phyloP scores from a whole-genome alignment of 2,113 vertebrate genomes.

The Nycticorax nycticorax region DNA sequence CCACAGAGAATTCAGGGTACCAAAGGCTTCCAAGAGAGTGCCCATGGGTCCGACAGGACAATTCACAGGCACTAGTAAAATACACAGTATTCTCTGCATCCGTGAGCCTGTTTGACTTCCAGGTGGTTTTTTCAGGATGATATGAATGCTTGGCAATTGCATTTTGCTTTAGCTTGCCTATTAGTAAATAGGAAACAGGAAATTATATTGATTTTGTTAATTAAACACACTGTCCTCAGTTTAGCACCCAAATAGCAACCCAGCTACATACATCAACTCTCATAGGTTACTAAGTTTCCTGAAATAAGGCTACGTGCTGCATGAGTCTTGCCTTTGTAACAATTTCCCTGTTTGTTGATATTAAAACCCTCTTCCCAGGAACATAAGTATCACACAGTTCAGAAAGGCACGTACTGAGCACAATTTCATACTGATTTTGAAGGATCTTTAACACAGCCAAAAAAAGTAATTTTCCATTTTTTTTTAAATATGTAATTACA shows the following conservation, averaged over 20 bases:
- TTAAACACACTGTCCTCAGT: background rate
- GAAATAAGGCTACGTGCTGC: background rate
- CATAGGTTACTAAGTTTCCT: background rate
- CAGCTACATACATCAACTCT: background rate
- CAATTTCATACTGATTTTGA: background rate
- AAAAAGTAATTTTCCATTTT: background rate
- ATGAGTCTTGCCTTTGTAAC: background rate
- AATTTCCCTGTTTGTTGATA: conserved; percentile 9
- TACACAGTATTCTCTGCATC: background rate
- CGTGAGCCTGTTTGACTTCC: background rate
- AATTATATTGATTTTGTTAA: background rate
- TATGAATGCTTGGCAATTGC: background rate
- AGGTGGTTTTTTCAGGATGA: background rate
- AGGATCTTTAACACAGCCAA: background rate
- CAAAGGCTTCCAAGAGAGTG: background rate
- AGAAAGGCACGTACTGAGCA: background rate
- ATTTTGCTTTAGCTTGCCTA: background rate
- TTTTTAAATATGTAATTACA: background rate
- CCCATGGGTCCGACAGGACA: accelerated
- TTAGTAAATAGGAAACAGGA: background rate
- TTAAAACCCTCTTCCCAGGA: conserved; percentile 23
- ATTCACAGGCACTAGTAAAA: background rate
- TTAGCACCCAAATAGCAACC: background rate
- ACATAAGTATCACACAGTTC: background rate
- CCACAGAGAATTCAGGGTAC: background rate